Conservation (phyloP, 2,888 invertebrate genomes). For the Macaria liturata region DNA sequence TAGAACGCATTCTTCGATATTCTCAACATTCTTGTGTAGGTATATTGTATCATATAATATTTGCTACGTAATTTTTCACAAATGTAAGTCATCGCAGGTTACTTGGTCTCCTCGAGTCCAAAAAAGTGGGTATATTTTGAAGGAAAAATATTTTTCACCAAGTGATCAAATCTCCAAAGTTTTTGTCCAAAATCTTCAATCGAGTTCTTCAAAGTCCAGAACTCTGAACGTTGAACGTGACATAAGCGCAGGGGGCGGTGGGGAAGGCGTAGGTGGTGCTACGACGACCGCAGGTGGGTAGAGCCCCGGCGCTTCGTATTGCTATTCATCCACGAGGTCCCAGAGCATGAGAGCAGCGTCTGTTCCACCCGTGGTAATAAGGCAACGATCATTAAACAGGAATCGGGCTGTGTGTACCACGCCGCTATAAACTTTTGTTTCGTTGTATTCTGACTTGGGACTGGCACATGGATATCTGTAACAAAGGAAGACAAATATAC, state of each 20-base stretch:
- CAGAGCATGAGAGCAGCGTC: constrained; percentile 96
- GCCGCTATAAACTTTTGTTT: constrained; percentile 94
- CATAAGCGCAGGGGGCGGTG: constrained; percentile 57
- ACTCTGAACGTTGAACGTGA: constrained; percentile 63
- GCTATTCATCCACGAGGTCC: constrained; percentile 93
- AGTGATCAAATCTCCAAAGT: constrained; percentile 16
- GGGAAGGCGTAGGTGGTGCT: constrained; percentile 71
- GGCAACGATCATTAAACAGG: constrained; percentile 92
- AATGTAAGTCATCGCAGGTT: too few species aligned
- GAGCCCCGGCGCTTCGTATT: constrained; percentile 57
- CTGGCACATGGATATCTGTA: constrained; percentile 92
- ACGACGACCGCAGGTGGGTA: constrained; percentile 64
- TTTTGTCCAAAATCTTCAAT: constrained; percentile 49
- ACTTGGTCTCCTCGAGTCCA: neutral
- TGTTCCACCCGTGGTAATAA: constrained; percentile 93
- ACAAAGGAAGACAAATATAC: neutral
- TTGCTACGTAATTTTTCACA: too few species aligned
- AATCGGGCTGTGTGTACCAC: constrained; percentile 91
- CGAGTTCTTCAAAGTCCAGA: constrained; percentile 70
- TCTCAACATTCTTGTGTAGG: too few species aligned
- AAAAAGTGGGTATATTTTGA: neutral
- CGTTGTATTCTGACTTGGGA: constrained; percentile 93
- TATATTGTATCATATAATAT: too few species aligned
- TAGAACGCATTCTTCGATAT: too few species aligned
- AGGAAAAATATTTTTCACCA: neutral